Percentiles rank a stretch among this genome's conserved stretches.
phyloP scores from a whole-genome alignment of 2,888 invertebrate species.

The Crioceris asparagi region DNA sequence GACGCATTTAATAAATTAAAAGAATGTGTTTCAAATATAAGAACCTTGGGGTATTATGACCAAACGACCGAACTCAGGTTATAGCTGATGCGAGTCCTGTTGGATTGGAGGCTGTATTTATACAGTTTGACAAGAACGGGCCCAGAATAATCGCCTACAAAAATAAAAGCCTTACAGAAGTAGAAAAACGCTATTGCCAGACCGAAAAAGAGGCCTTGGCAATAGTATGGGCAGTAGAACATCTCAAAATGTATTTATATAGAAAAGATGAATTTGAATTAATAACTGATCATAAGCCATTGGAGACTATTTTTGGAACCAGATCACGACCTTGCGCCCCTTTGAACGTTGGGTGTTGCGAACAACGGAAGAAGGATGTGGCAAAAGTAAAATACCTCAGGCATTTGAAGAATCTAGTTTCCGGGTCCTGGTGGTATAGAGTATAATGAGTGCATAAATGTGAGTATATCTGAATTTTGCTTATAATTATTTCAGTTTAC shows the following conservation, averaged over 20 bases:
- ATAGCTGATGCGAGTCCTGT: constrained; percentile 24
- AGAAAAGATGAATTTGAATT: constrained; percentile 15
- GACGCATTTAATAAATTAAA: constrained; percentile 9
- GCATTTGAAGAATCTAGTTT: no score
- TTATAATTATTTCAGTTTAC: no score
- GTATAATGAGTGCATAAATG: no score
- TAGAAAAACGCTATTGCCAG: constrained; percentile 27
- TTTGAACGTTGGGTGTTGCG: no score
- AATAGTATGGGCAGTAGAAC: constrained; percentile 31
- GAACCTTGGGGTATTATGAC: constrained; percentile 20
- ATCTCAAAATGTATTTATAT: constrained; percentile 15
- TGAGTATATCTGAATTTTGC: no score
- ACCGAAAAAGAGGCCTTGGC: constrained; percentile 30
- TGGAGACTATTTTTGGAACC: no score
- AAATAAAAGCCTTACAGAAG: constrained; percentile 21
- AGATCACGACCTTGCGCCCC: no score
- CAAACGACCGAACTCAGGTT: constrained; percentile 17
- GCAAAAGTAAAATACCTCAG: no score
- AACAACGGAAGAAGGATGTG: no score
- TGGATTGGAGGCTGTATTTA: constrained; percentile 21
- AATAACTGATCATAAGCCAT: constrained; percentile 25
- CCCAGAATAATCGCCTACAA: constrained; percentile 21
- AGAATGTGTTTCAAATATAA: constrained; percentile 5
- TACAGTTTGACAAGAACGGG: constrained; percentile 17
- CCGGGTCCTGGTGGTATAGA: no score